A percentile compares a stretch with the other conserved stretches of the same genome.
phyloP scores from a whole-genome alignment of 2,888 invertebrate species.

The Cephus rjabovi region DNA sequence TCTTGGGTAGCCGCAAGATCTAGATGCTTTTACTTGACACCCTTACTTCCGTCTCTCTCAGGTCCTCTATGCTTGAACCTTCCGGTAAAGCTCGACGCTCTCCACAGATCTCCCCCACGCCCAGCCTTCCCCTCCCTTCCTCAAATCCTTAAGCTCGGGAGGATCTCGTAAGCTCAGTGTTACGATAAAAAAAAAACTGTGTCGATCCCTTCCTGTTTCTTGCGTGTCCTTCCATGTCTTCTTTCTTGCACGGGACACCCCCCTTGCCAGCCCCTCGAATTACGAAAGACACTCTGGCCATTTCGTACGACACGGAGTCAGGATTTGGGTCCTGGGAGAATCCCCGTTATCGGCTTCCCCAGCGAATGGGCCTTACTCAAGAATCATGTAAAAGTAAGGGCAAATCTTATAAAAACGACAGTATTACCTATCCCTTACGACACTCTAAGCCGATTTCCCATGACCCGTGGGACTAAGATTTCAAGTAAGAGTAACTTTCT shows the following conservation, averaged over 20 bases:
- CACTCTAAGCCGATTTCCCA: not conserved
- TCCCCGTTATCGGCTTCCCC: not conserved
- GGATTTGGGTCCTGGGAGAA: not conserved
- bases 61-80: not conserved
- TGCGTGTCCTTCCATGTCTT: not conserved
- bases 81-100: not conserved
- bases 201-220: not conserved
- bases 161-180: not conserved
- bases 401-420: slow-evolving; percentile 2
- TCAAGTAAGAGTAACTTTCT: not conserved
- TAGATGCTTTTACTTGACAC: not conserved
- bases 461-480: not conserved
- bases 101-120: not conserved
- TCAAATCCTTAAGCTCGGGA: not conserved
- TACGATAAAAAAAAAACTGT: not conserved
- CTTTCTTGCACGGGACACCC: not conserved
- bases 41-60: not conserved
- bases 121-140: not conserved
- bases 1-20: not conserved
- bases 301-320: not conserved
- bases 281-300: not conserved
- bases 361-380: not conserved
- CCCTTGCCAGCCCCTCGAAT: too few relatives aligned
- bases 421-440: not conserved
- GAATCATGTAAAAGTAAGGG: not conserved